Conservation (phyloP, 2,888 invertebrate species). For the Labia minor region DNA sequence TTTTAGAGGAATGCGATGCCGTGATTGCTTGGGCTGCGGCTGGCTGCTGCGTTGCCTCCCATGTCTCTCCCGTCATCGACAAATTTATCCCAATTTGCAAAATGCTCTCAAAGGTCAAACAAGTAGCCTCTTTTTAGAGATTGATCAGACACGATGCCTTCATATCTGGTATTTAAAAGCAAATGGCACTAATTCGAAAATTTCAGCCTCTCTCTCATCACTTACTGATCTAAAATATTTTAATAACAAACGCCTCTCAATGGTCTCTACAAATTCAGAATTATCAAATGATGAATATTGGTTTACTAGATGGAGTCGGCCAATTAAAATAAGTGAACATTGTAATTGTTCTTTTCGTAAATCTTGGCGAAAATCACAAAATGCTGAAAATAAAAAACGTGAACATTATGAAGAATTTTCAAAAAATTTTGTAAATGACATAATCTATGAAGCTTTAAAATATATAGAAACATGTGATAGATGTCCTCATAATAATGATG, state of each 20-base stretch:
- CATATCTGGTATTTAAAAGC: background rate
- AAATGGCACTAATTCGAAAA: background rate
- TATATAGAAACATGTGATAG: conserved; percentile 28
- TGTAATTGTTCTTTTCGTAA: conserved; percentile 38
- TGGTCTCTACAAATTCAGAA: conserved; percentile 30
- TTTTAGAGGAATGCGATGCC: background rate
- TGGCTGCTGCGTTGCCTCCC: background rate
- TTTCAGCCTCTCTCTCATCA: background rate
- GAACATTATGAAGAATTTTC: conserved; percentile 34
- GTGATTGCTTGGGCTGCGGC: background rate
- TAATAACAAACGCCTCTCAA: background rate
- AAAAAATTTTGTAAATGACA: conserved; percentile 35
- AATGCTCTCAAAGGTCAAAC: background rate
- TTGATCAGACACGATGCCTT: background rate
- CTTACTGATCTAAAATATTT: background rate
- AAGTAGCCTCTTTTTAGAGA: background rate
- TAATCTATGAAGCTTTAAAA: conserved; percentile 35
- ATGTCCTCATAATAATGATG: background rate
- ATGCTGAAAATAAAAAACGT: conserved; percentile 15
- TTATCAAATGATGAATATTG: conserved; percentile 39
- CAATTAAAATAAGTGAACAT: conserved; percentile 33
- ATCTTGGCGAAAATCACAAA: conserved; percentile 33
- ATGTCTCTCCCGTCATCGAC: background rate
- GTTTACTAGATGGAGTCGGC: conserved; percentile 40
- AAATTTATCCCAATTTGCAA: background rate